Conservation (phyloP, 1,140 invertebrate species). For the Dendroctonus ponderosae region DNA sequence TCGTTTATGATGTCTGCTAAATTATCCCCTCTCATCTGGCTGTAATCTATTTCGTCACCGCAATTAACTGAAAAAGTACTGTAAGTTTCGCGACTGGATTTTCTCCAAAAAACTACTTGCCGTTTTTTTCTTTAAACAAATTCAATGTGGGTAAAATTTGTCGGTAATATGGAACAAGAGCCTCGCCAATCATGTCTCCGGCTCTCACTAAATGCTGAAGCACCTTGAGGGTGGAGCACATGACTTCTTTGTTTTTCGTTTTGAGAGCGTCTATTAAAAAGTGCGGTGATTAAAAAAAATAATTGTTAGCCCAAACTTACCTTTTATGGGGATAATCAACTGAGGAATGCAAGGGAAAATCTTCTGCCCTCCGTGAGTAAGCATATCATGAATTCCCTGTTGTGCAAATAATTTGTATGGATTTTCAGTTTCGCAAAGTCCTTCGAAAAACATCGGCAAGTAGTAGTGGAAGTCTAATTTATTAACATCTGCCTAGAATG, state of each 20-base stretch:
- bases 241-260: conserved; percentile 72
- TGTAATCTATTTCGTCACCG: conserved; percentile 62
- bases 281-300: background rate
- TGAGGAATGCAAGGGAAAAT: conserved; percentile 88
- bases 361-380: conserved; percentile 79
- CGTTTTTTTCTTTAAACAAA: conserved; percentile 84
- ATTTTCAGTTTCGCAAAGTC: conserved; percentile 79
- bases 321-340: conserved; percentile 90
- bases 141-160: conserved; percentile 88
- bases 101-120: conserved; percentile 45
- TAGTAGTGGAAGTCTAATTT: conserved; percentile 89
- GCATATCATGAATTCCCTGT: conserved; percentile 83
- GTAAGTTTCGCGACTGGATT: background rate
- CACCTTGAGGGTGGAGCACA: conserved; percentile 76
- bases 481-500: conserved; percentile 73
- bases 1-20: conserved; percentile 88
- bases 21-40: conserved; percentile 71
- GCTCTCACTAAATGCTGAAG: conserved; percentile 79
- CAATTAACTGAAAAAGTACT: conserved; percentile 55
- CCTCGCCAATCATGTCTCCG: conserved; percentile 79
- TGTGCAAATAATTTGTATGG: conserved; percentile 87
- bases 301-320: conserved; percentile 54
- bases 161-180: conserved; percentile 88
- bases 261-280: conserved; percentile 71
- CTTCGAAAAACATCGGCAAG: conserved; percentile 92